Evolutionary conservation across 2,888 invertebrate genomes (phyloP), one percentile per base, ranked within the genome.

Genomic region (Caenorhabditis panamensis): DNA sequence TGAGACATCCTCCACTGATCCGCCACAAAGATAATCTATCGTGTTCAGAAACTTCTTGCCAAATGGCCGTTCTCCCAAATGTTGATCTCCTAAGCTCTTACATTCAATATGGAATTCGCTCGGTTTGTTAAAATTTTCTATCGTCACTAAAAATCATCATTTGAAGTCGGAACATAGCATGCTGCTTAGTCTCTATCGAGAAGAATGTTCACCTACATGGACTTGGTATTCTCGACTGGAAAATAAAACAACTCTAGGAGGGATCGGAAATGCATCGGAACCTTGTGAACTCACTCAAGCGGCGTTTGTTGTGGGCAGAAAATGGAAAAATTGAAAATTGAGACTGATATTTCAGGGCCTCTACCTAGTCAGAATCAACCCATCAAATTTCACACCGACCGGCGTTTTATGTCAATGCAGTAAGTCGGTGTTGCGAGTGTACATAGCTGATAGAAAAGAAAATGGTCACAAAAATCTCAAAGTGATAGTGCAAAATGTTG

Each of bases 321-420:
- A n/a, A n/a, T n/a, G n/a, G n/a, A n/a, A n/a, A n/a, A n/a, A n/a
- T n/a, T n/a, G n/a, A n/a, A 31, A 31, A 31, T 31, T 31, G 31
- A 31, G 31, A 31, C 31, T 31, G 9, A 54, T 13, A n/a, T 22
- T 62, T 54, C 13, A 78, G 77, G 69, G 53, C 11, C 64, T 58
- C 31, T 53, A 37, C 18, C 44, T 72, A 20, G 72, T 73, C 37
- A 53, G 79, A 11, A 41, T 79, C 18, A 68, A 72, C 67, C 79
- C 79, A 1, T 36, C 31, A 1, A 69, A 79, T 24, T 79, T 79
- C 56, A 72, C 68, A 11, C 36, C 72, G 22, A 79, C 67, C 41
- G 79, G 79, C 6, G 56, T 72, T 62, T 71, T 79, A 20, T 79
- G 79, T 62, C 79, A 79, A 31, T 79, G 79, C n/a, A 59, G 79